These are phyloP conservation scores for Hypomesus transpacificus DNA, from an alignment of 2,113 vertebrate genomes.

Conservation along the genomic window DNA sequence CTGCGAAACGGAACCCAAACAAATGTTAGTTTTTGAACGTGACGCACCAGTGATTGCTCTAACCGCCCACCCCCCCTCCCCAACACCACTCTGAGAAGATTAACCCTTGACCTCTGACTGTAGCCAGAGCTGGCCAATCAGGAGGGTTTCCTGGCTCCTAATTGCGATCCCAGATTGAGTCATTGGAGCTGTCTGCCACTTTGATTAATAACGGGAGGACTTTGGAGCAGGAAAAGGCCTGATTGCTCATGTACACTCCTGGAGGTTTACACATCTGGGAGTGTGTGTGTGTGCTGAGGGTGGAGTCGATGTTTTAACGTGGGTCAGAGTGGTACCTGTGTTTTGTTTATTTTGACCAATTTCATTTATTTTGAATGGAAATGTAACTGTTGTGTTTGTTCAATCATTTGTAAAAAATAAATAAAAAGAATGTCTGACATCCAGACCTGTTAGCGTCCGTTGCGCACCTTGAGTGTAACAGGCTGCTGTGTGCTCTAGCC, in stretches of 20 bases:
- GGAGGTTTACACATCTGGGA: constrained; percentile 3
- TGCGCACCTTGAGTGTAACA: no score
- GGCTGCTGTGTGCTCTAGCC: neutral
- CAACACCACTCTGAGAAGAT: constrained; percentile 43
- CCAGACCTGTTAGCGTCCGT: neutral
- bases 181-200: constrained; percentile 50
- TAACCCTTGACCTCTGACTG: constrained; percentile 51
- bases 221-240: constrained; percentile 47
- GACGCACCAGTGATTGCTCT: neutral
- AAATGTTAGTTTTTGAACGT: neutral
- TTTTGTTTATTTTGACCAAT: no score
- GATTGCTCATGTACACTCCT: constrained; percentile 36
- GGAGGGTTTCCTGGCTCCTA: constrained; percentile 51
- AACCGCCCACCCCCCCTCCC: neutral
- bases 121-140: constrained; percentile 50
- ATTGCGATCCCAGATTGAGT: constrained; percentile 55
- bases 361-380: no score
- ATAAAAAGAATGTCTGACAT: neutral
- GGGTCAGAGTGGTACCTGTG: no score
- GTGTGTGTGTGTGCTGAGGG: neutral
- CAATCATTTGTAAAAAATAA: neutral
- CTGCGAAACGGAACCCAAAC: constrained; percentile 2
- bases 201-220: constrained; percentile 51
- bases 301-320: no score
- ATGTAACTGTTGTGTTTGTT: no score